Percentiles rank a stretch among this genome's conserved stretches.
Evolutionary conservation across 1,140 invertebrate genomes (phyloP).

Genomic region (Alviniconcha marisindica): DNA sequence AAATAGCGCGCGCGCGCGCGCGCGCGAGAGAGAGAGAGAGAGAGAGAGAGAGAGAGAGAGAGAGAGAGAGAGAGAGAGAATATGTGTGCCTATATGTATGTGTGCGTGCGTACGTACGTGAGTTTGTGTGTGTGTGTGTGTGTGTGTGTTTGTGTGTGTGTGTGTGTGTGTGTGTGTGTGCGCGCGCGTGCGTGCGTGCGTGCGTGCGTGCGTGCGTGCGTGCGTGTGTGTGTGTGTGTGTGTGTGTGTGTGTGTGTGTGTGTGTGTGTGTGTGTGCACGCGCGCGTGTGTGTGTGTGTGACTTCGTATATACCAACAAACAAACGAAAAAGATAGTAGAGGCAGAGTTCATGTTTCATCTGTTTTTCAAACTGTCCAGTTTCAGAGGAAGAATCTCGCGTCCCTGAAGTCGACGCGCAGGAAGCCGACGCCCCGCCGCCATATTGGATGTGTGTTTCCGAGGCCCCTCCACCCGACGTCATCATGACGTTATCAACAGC

Average conservation of each 20-base stretch:
- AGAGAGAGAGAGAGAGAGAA: no score
- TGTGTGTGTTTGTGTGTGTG: slow-evolving; percentile 20
- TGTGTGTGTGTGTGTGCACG: slow-evolving; percentile 5
- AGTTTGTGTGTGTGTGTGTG: slow-evolving; percentile 24
- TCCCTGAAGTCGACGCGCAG: not conserved
- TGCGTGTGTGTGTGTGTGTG: slow-evolving; percentile 23
- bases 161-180: slow-evolving; percentile 31
- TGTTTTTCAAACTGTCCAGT: not conserved
- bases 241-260: slow-evolving; percentile 23
- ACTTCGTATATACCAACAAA: not conserved
- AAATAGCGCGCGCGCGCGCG: no score
- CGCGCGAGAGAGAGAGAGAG: no score
- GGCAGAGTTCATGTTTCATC: no score
- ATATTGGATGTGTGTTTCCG: slow-evolving; percentile 3
- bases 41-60: no score
- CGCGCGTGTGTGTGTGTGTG: slow-evolving; percentile 11
- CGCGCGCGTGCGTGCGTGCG: not conserved
- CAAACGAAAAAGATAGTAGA: no score
- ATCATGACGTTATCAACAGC: no score
- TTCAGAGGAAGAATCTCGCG: not conserved
- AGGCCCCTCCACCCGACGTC: no score
- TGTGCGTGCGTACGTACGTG: not conserved
- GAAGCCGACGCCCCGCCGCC: not conserved
- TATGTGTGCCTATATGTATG: not conserved
- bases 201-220: slow-evolving; percentile 20